A percentile compares a stretch with the other conserved stretches of the same genome.
These are phyloP conservation scores for Cephus rjabovi DNA, from an alignment of 2,888 invertebrate genomes.

Conservation along the genomic window DNA sequence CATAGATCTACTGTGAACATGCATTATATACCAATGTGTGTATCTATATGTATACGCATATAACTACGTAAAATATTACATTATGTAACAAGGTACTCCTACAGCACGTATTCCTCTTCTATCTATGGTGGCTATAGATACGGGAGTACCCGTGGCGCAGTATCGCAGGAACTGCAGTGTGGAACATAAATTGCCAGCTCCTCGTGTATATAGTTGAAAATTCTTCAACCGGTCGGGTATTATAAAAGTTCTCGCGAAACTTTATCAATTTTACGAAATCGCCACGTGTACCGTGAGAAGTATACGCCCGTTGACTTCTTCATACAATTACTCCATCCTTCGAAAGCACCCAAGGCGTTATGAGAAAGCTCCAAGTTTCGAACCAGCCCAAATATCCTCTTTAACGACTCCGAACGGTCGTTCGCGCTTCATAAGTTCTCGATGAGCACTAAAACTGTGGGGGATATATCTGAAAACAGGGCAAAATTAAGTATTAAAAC, in stretches of 20 bases:
- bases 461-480: too few species aligned
- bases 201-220: conserved; percentile 51
- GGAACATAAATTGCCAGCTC: conserved; percentile 59
- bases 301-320: conserved; percentile 36
- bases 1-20: too few species aligned
- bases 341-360: neutral
- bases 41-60: too few species aligned
- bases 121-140: too few species aligned
- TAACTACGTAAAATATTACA: too few species aligned
- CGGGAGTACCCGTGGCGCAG: neutral
- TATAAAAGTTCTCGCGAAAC: conserved; percentile 63
- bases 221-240: conserved; percentile 56
- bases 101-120: too few species aligned
- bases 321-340: conserved; percentile 34
- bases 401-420: too few species aligned
- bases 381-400: neutral
- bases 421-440: too few species aligned
- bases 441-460: too few species aligned
- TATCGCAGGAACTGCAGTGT: conserved; percentile 22
- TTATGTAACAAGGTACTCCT: too few species aligned
- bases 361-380: conserved; percentile 3
- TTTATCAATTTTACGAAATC: conserved; percentile 66
- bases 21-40: too few species aligned
- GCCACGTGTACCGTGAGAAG: conserved; percentile 42
- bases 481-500: too few species aligned